phyloP scores from a whole-genome alignment of 2,888 invertebrate species.

The Hypolimnas misippus region DNA sequence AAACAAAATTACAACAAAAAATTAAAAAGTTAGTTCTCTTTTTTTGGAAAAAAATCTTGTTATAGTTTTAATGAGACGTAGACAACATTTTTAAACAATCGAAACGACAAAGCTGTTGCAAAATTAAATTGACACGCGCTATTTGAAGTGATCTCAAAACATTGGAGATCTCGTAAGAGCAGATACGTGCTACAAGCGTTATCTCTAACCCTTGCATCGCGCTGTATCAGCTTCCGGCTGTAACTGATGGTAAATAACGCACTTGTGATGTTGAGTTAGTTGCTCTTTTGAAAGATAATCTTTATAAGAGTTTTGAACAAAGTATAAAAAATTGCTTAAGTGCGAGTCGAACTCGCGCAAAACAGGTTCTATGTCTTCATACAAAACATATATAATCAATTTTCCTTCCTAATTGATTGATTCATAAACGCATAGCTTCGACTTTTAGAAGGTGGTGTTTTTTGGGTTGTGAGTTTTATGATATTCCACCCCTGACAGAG shows the following conservation, averaged over 20 bases:
- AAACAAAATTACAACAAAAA: no score
- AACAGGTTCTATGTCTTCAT: no score
- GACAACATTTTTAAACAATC: not conserved
- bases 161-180: constrained; percentile 50
- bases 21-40: no score
- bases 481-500: no score
- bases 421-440: no score
- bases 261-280: constrained; percentile 3
- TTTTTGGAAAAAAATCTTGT: no score
- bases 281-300: not conserved
- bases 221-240: constrained; percentile 43
- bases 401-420: no score
- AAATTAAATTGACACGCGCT: constrained; percentile 56
- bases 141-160: constrained; percentile 56
- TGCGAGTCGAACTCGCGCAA: no score
- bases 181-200: constrained; percentile 36
- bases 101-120: constrained; percentile 30
- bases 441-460: no score
- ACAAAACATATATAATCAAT: no score
- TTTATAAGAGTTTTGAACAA: not conserved
- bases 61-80: no score
- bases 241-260: not conserved
- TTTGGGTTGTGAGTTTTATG: no score
- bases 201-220: constrained; percentile 38
- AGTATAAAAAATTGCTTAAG: not conserved